Base-by-base conservation (phyloP, 2,113 vertebrate genomes). In the Nyctibius bracteatus region DNA sequence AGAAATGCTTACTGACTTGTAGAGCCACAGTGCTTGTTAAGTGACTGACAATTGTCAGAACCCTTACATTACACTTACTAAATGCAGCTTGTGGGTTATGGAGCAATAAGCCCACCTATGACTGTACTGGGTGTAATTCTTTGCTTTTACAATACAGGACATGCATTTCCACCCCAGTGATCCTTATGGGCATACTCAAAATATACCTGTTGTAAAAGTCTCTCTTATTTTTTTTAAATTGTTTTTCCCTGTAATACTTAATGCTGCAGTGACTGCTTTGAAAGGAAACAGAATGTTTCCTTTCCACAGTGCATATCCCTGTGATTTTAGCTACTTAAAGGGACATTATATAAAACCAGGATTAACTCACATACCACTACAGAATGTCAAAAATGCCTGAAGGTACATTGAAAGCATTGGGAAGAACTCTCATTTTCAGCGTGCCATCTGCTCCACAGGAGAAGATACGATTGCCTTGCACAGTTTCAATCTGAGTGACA, bases 361-460 rank as follows among this genome's bases (percentile, higher is more conserved):
- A 68, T 80, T 72, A 89, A 68, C 68, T 78, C 80, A 58, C 52
- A 8, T 68, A 81, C 82, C 6, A 22, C 98, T 99, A 99, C 94
- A 99, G 98, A 92, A 98, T 95, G 96, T 99, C 98, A 41, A 99
- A 98, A 97, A 99, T 98, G 97, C 98, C 98, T 88, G 97, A 97
- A 78, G 99, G 99, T 93, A 99, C 97, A 72, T 98, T 98, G 98
- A 99, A 99, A 97, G 99, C 98, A 90, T 97, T 99, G 13, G 99
- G 99, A 54, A 99, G 98, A 88, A 99, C 99, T 90, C 99, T 98
- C 98, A 99, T 99, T 97, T 99, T 99, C 95, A 99, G 98, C 0
- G 99, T 99, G 92, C 99, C 99, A 35, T 99, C 99, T 10, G 99
- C 99, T 57, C 99, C 99, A 63, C 99, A 99, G 96, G 99, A 99